These are phyloP conservation scores for Apistogramma diplotaenia DNA, from an alignment of 2,113 vertebrate genomes.

Conservation along the genomic window DNA sequence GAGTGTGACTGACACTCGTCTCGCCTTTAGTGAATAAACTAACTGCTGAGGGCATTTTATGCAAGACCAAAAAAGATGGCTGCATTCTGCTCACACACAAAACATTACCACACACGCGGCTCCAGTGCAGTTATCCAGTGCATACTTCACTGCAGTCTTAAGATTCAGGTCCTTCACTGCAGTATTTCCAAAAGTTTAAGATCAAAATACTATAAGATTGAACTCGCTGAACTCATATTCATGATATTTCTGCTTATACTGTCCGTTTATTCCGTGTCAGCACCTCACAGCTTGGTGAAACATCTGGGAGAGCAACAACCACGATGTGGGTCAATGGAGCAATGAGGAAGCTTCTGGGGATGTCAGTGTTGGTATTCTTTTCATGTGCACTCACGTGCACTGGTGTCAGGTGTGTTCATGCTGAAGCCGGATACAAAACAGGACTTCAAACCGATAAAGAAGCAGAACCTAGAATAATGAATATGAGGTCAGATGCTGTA, in stretches of 20 bases:
- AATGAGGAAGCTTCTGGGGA: background rate
- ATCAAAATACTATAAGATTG: no score
- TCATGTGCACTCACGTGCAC: background rate
- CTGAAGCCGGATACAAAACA: background rate
- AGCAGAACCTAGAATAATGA: no score
- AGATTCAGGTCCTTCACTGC: background rate
- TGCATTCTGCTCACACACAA: background rate
- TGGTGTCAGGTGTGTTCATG: background rate
- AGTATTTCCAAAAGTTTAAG: no score
- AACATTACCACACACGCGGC: background rate
- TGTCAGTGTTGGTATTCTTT: background rate
- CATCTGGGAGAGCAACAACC: background rate
- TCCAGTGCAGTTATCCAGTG: background rate
- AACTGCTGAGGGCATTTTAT: background rate
- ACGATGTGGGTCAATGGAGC: background rate
- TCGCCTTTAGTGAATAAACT: background rate
- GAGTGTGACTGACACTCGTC: background rate
- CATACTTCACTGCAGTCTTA: background rate
- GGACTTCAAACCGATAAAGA: accelerated
- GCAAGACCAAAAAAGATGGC: background rate
- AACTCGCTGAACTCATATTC: no score
- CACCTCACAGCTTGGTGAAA: background rate
- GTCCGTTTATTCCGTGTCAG: background rate
- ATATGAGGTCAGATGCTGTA: no score
- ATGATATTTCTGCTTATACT: background rate